Evolutionary conservation across 2,113 vertebrate species (phyloP), one percentile per base, ranked within the genome.

Genomic region (Arizona elegans): DNA sequence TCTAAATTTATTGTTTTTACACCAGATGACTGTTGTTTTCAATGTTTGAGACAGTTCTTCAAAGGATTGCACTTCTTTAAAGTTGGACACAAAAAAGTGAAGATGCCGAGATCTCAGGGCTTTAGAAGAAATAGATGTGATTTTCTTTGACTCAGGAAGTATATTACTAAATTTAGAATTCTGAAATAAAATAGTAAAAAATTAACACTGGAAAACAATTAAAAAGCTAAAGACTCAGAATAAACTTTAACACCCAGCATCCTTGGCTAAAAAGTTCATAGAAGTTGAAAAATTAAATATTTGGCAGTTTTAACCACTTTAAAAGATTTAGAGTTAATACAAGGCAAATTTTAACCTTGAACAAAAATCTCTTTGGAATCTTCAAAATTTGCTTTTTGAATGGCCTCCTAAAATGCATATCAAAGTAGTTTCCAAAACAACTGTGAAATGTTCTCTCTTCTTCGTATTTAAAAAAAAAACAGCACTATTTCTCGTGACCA

Each of bases 1-100:
- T 88, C 95, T 97, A 13, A 97, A 94, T 91, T 96, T 98, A 88
- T 96, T 97, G 92, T 15, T 94, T 95, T 93, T 98, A 91, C 97
- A 98, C 98, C 97, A 98, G 5, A 93, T 6, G 93, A 98, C 59
- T 1, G 96, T 97, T 92, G 88, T 96, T 92, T 91, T 96, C 91
- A 98, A 97, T 47, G 95, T 96, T 91, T 97, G 95, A 90, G 97
- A 98, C 21, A 98, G 97, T 13, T 98, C 96, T 91, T 50, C 87
- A 56, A 98, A 98, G 0, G 96, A 97, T 0, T 86, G 5, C 52
- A 96, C 96, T 93, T 92, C 91, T 95, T 90, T 96, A 87, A 98
- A 70, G 93, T 92, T 96, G 65, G 96, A 93, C 81, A 98, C 85
- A 91, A 98, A 94, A 87, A 91, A 86, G 92, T 13, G 94, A 91